Percentiles rank a stretch among this genome's conserved stretches.
These are phyloP conservation scores for Drosophila truncata DNA, from an alignment of 1,140 invertebrate genomes.

Conservation along the genomic window DNA sequence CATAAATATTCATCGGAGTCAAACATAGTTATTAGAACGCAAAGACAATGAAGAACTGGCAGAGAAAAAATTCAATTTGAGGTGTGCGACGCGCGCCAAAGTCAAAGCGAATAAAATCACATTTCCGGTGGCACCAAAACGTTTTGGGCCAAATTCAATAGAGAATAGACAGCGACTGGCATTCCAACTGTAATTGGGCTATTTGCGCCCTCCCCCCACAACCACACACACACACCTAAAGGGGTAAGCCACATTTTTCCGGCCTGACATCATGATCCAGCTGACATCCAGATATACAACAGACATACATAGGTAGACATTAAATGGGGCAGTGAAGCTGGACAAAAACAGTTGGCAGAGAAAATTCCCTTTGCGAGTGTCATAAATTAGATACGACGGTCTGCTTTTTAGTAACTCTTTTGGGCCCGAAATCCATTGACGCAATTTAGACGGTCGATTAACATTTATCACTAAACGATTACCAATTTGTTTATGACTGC, in stretches of 20 bases:
- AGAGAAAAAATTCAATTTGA: constrained; percentile 27
- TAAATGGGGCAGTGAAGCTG: neutral
- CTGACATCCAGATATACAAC: constrained; percentile 6
- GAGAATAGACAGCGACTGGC: constrained; percentile 11
- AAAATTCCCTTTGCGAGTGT: constrained; percentile 13
- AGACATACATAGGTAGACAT: neutral
- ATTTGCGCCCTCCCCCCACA: constrained; percentile 3
- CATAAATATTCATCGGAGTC: constrained; percentile 27
- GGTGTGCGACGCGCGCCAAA: constrained; percentile 47
- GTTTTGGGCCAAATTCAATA: constrained; percentile 36
- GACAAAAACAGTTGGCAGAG: constrained; percentile 1
- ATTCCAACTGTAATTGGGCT: constrained; percentile 46
- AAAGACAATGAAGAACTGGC: constrained; percentile 33
- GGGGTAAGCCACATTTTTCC: constrained; percentile 41
- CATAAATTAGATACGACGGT: neutral
- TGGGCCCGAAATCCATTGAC: constrained; percentile 25
- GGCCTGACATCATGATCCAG: constrained; percentile 31
- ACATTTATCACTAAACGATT: constrained; percentile 34
- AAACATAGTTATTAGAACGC: constrained; percentile 42
- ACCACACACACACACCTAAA: neutral
- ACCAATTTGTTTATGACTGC: constrained; percentile 43
- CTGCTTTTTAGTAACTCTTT: constrained; percentile 24
- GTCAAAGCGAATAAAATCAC: constrained; percentile 37
- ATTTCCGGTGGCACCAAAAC: constrained; percentile 52
- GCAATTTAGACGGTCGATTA: constrained; percentile 47